phyloP scores from a whole-genome alignment of 2,113 vertebrate genomes.

The Macroglossus sobrinus region DNA sequence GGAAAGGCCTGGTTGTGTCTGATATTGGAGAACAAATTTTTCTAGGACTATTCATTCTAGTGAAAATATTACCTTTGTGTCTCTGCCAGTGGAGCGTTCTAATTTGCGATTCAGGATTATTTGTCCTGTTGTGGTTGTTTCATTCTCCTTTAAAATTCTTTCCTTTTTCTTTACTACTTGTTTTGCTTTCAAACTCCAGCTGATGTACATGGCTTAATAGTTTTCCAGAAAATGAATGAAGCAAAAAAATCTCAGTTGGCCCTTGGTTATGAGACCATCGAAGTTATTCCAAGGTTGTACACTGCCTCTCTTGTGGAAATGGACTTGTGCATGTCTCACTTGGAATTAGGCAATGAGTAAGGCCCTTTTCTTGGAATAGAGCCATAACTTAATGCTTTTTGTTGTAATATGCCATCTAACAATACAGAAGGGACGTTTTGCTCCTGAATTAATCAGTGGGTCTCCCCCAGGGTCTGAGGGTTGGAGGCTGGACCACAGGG shows the following conservation, averaged over 20 bases:
- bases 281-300: neutral
- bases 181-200: conserved; percentile 49
- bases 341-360: neutral
- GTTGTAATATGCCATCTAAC: neutral
- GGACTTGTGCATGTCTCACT: neutral
- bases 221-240: conserved; percentile 24
- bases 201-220: neutral
- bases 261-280: neutral
- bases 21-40: conserved; percentile 76
- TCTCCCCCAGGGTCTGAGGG: neutral
- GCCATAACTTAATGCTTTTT: neutral
- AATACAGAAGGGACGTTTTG: neutral
- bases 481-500: neutral
- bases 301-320: neutral
- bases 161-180: conserved; percentile 63
- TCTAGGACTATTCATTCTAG: conserved; percentile 79
- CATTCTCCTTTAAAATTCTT: conserved; percentile 80
- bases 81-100: conserved; percentile 78
- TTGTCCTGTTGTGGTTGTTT: conserved; percentile 80
- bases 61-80: conserved; percentile 83
- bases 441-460: neutral
- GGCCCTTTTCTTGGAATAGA: neutral
- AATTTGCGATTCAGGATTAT: conserved; percentile 80
- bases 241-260: neutral
- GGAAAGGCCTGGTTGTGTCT: conserved; percentile 60